Evolutionary conservation across 2,113 vertebrate genomes (phyloP).

Genomic region (Ptyas mucosa): DNA sequence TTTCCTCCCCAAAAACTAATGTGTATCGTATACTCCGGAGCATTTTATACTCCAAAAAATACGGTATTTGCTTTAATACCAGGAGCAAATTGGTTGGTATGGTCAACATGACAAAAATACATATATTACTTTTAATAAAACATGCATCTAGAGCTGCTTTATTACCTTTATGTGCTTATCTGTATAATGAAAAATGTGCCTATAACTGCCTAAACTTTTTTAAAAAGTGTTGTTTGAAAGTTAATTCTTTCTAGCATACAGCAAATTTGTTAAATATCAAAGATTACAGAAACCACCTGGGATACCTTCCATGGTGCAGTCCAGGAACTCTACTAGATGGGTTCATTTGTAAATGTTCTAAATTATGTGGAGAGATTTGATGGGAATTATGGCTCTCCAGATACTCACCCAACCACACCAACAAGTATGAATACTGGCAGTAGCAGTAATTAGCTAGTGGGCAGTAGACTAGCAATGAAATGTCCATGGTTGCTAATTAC

Average conservation of each 20-base stretch:
- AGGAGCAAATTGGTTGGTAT: not conserved
- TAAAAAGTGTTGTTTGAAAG: not conserved
- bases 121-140: constrained; percentile 4
- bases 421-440: not conserved
- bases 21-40: too few species aligned
- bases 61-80: not conserved
- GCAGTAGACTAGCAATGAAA: not conserved
- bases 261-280: not conserved
- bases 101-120: not conserved
- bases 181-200: not conserved
- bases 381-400: too few species aligned
- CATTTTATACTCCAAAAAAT: too few species aligned
- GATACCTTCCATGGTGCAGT: not conserved
- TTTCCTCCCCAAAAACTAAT: too few species aligned
- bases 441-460: not conserved
- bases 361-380: not conserved
- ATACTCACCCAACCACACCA: not conserved
- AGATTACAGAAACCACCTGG: not conserved
- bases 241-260: not conserved
- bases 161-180: not conserved
- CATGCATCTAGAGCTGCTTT: not conserved
- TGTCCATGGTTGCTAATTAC: not conserved
- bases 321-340: not conserved
- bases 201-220: not conserved
- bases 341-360: not conserved